These are phyloP conservation scores for Perdita meconis DNA, from an alignment of 2,888 invertebrate species.

Conservation along the genomic window DNA sequence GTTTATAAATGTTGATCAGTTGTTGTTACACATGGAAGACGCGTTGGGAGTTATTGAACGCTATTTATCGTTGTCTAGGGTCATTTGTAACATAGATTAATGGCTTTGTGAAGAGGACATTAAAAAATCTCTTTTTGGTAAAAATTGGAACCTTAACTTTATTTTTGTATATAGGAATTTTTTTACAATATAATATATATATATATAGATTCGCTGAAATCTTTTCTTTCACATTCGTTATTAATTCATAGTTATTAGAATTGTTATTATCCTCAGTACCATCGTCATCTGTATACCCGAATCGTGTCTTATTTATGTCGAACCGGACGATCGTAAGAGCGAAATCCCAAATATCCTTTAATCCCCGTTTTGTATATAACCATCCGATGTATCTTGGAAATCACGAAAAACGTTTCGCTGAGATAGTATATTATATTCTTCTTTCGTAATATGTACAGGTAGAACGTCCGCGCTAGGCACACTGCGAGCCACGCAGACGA, in stretches of 20 bases:
- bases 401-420: conserved; percentile 35
- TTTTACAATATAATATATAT: conserved; percentile 76
- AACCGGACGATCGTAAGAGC: conserved; percentile 59
- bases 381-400: conserved; percentile 40
- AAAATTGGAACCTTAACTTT: conserved; percentile 82
- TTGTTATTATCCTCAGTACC: conserved; percentile 73
- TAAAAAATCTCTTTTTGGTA: conserved; percentile 72
- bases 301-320: conserved; percentile 61
- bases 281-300: conserved; percentile 49
- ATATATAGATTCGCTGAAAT: conserved; percentile 78
- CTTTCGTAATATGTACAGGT: conserved; percentile 71
- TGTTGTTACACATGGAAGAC: not conserved
- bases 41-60: not conserved
- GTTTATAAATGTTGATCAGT: conserved; percentile 1
- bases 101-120: conserved; percentile 60
- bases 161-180: conserved; percentile 82
- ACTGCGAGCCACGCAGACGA: conserved; percentile 52
- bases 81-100: not conserved
- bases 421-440: conserved; percentile 48
- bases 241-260: conserved; percentile 73
- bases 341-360: conserved; percentile 46
- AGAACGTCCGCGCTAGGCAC: conserved; percentile 44
- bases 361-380: conserved; percentile 64
- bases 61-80: not conserved
- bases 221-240: conserved; percentile 70